Conservation (phyloP, 2,888 invertebrate genomes). For the Aleiodes leptofemur region DNA sequence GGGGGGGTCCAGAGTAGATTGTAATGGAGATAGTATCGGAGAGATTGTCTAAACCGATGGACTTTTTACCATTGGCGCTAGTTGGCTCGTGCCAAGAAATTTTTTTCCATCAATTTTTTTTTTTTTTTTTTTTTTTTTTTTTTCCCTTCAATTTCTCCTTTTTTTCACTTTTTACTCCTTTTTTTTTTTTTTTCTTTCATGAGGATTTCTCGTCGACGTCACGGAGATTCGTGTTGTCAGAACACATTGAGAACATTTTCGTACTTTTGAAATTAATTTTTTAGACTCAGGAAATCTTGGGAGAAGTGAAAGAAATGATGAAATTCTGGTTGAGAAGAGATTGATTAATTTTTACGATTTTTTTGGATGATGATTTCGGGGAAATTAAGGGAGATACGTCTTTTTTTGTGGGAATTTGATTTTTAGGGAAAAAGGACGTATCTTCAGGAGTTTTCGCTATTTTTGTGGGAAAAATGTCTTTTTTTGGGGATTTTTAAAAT, state of each 20-base stretch:
- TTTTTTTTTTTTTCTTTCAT: not conserved
- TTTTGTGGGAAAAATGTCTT: too few relatives aligned
- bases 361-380: too few relatives aligned
- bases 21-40: constrained; percentile 23
- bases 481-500: too few relatives aligned
- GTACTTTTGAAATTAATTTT: not conserved
- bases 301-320: too few relatives aligned
- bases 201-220: constrained; percentile 8
- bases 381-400: too few relatives aligned
- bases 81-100: constrained; percentile 45
- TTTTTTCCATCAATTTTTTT: constrained; percentile 15
- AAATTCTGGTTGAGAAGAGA: too few relatives aligned
- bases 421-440: too few relatives aligned
- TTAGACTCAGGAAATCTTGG: constrained; percentile 6
- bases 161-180: not conserved
- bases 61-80: constrained; percentile 13
- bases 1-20: constrained; percentile 11
- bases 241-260: constrained; percentile 11
- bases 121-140: too few relatives aligned
- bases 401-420: too few relatives aligned
- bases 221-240: constrained; percentile 17
- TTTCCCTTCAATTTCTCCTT: not conserved
- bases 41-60: constrained; percentile 33
- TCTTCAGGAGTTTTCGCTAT: too few relatives aligned
- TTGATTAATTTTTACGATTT: too few relatives aligned